Conservation (phyloP, 2,797 vertebrate genomes). For the Fratercula arctica region DNA sequence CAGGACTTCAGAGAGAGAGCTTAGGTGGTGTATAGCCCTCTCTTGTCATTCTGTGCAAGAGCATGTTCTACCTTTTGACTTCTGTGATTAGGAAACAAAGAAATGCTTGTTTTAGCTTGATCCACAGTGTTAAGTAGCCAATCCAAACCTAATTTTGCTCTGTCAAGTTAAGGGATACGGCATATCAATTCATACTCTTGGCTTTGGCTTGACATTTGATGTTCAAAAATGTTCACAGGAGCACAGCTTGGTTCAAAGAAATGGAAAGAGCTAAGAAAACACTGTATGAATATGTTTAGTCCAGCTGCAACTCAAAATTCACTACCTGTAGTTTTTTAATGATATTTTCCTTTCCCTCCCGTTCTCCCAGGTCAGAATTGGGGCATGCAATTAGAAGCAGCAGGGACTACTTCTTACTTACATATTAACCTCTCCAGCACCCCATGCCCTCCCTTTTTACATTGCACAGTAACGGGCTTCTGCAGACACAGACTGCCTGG, state of each 20-base stretch:
- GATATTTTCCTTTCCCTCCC: neutral
- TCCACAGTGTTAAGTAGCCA: neutral
- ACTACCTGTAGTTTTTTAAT: neutral
- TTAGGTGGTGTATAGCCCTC: neutral
- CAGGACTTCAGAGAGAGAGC: neutral
- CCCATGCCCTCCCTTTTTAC: neutral
- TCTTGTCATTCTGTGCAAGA: neutral
- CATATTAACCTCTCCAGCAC: neutral
- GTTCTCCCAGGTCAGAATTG: neutral
- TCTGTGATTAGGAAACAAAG: neutral
- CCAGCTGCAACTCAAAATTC: slow-evolving; percentile 11
- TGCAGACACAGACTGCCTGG: neutral
- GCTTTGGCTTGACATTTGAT: neutral
- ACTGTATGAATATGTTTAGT: neutral
- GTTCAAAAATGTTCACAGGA: neutral
- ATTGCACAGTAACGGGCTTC: neutral
- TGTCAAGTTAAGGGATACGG: neutral
- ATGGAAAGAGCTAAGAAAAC: slow-evolving; percentile 3
- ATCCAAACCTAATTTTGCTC: slow-evolving; percentile 9
- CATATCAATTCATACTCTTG: neutral
- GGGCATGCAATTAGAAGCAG: neutral
- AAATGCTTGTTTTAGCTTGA: neutral
- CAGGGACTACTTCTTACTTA: neutral
- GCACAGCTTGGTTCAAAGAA: slow-evolving; percentile 1
- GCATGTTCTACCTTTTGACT: neutral